Percentiles rank a stretch among this genome's conserved stretches.
phyloP scores from a whole-genome alignment of 2,113 vertebrate genomes.

The Brachyistius frenatus region DNA sequence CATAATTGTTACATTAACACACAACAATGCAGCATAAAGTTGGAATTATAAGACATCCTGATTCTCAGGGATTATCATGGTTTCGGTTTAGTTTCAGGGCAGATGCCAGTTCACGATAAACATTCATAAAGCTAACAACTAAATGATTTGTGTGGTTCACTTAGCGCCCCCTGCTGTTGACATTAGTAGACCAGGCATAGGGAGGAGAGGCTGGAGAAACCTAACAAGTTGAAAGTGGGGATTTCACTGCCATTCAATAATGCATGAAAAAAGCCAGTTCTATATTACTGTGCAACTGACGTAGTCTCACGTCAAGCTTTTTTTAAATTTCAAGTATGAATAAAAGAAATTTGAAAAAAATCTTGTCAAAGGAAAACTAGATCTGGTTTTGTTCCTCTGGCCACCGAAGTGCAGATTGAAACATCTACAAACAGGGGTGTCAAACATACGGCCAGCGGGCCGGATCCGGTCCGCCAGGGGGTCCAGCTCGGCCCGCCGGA shows the following conservation, averaged over 20 bases:
- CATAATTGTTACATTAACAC: neutral
- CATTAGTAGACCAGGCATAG: neutral
- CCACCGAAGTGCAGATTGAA: neutral
- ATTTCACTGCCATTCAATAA: neutral
- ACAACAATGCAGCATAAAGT: neutral
- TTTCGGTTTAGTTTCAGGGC: neutral
- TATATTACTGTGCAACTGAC: too few relatives aligned
- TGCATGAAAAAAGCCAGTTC: neutral
- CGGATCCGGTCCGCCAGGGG: too few relatives aligned
- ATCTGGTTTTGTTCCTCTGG: neutral
- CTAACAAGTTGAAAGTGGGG: neutral
- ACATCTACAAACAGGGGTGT: too few relatives aligned
- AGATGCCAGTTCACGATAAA: too few relatives aligned
- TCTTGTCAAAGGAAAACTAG: neutral
- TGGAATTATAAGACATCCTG: neutral
- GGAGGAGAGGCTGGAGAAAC: neutral
- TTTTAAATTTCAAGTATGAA: neutral
- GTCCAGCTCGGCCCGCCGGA: too few relatives aligned
- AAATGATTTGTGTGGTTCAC: neutral
- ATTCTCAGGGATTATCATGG: neutral
- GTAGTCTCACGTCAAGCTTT: neutral
- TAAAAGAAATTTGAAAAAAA: neutral
- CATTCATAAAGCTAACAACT: too few relatives aligned
- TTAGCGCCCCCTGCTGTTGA: constrained; percentile 56
- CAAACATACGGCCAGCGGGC: too few relatives aligned